Conservation (phyloP, 2,888 invertebrate genomes). For the Aphodius granarius region DNA sequence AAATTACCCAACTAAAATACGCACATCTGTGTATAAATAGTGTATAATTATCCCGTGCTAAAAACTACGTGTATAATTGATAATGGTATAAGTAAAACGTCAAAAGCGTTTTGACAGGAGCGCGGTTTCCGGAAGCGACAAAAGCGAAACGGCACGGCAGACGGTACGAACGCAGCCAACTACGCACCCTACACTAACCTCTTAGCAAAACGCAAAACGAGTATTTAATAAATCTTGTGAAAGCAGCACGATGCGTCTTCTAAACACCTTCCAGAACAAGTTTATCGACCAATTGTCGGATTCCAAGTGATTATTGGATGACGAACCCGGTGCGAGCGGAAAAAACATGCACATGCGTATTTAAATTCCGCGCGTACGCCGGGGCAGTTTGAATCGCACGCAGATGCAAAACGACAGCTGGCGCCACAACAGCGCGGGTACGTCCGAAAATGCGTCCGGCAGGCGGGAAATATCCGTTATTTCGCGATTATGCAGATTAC, state of each 20-base stretch:
- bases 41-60: constrained; percentile 4
- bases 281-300: constrained; percentile 25
- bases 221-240: not conserved
- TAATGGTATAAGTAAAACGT: constrained; percentile 17
- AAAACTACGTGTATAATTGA: constrained; percentile 9
- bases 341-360: constrained; percentile 24
- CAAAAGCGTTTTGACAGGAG: constrained; percentile 13
- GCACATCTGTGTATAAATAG: constrained; percentile 6
- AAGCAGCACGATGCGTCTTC: not conserved
- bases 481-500: not conserved
- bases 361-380: constrained; percentile 10
- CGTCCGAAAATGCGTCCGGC: not conserved
- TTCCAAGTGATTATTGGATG: not conserved
- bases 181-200: not conserved
- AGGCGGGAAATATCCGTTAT: not conserved
- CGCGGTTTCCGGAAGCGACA: not conserved
- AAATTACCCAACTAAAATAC: constrained; percentile 13
- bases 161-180: not conserved
- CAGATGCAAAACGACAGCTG: too few relatives aligned
- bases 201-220: not conserved
- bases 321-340: not conserved
- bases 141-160: not conserved
- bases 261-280: not conserved
- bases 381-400: not conserved
- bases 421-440: not conserved